Base-by-base conservation (phyloP, 2,888 invertebrate genomes). In the Apotomis betuletana region DNA sequence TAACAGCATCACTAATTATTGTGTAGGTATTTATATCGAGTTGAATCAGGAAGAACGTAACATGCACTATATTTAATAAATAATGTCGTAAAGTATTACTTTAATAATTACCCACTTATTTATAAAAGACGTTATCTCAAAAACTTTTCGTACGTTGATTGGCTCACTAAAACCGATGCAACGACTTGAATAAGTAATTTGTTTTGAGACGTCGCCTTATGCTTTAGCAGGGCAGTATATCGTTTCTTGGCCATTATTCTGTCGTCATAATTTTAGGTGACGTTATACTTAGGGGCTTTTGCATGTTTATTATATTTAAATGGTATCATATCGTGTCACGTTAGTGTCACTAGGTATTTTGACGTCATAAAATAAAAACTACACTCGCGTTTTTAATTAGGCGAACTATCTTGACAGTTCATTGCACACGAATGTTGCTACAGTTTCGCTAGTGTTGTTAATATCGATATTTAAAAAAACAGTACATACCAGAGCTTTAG, bases 1-100 rank as follows among this genome's bases (percentile, higher is more conserved):
- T 69, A 64, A 69, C 54, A 73, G 60, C 64, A 57, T 55, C 49
- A 69, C 52, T 55, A 46, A 58, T 59, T 13, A 13, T 58, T 62
- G 44, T 58, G 15, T 52, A 49, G 27, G 27, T 59, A 12, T 55
- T 12, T 51, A 61, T 55, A 8, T 41, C 41, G n/a, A 55, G 46
- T 52, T 59, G 36, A 15, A 58, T 44, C 44, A 60, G 60, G 55
- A 65, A 60, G 59, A 70, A 60, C 44, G 0, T 67, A 13, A 51
- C 13, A 13, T 15, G 41, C 8, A 55, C 15, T 44, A 67, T 61
- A 51, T 8, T 44, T 8, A 44, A 8, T 44, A 44, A 44, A 44
- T 44, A 3, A 44, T 44, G 8, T 44, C 8, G 44, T 44, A 44
- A 44, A 6, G 44, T 44, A 5, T 6, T 6, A 44, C 5, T 6